Evolutionary conservation across 2,113 vertebrate species (phyloP), one percentile per base, ranked within the genome.

Genomic region (Theristicus caerulescens): DNA sequence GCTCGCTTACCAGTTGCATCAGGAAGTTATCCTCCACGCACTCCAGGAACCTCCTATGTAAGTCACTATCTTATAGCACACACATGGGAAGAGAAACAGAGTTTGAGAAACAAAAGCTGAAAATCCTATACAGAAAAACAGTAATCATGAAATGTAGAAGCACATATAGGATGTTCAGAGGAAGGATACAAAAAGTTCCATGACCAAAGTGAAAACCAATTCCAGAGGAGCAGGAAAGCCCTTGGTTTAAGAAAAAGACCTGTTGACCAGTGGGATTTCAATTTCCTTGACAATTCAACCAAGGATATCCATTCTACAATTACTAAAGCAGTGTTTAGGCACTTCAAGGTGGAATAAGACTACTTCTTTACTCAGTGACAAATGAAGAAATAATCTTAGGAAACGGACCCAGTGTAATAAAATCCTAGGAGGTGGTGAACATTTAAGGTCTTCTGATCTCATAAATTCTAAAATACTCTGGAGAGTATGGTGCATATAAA

Each of bases 201-300:
- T 52, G 47, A 92, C 70, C 47, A 92, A 80, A 27, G 34, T 76
- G 58, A 95, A 97, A 96, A 92, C 27, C n/a, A 97, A 83, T 91
- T 94, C 82, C 73, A 83, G 49, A 94, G 66, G 27, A 49, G 47
- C 67, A 66, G 57, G 49, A 90, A 93, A 95, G 78, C 16, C 54
- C 36, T 86, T 90, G 77, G 61, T 88, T 71, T 86, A 70, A 73
- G 71, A 34, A 86, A 93, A 95, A 90, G 54, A 42, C 19, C 12
- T 77, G 55, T 85, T 34, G 80, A 87, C 31, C 61, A 90, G 22
- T 51, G 58, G 36, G 72, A 93, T 97, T 97, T 97, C 96, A 96
- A 94, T 96, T 97, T 96, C 74, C 71, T 82, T 96, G 81, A 74
- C 79, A 94, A 94, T 95, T 97, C 54, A 94, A 90, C 44, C 71